Evolutionary conservation across 2,113 vertebrate genomes (phyloP).

Genomic region (Acrocephalus arundinaceus): DNA sequence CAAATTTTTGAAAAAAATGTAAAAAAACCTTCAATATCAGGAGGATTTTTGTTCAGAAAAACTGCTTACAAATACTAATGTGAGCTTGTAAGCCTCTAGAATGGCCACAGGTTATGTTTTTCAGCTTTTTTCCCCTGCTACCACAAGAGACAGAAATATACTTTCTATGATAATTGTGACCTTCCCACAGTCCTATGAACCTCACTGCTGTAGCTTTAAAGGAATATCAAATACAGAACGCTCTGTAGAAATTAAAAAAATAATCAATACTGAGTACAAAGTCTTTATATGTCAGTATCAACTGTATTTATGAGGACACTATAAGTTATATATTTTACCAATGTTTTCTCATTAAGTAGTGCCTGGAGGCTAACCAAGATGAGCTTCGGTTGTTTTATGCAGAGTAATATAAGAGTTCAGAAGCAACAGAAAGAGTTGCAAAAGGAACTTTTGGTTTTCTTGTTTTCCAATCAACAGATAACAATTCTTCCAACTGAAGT

Average conservation of each 20-base stretch:
- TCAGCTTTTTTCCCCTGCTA: background rate
- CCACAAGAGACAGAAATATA: background rate
- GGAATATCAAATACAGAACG: background rate
- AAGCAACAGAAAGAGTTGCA: background rate
- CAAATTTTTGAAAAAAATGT: background rate
- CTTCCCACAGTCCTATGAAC: background rate
- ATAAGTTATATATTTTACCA: background rate
- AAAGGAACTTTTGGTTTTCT: background rate
- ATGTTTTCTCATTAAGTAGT: background rate
- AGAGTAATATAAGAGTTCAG: background rate
- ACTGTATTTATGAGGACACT: background rate
- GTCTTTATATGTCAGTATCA: background rate
- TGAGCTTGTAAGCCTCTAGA: background rate
- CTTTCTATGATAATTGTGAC: background rate
- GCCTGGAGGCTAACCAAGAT: background rate
- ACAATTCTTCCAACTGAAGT: background rate
- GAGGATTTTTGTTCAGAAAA: background rate
- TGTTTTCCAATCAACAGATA: background rate
- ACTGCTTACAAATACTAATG: constrained; percentile 14
- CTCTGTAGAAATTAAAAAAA: background rate
- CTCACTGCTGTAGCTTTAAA: background rate
- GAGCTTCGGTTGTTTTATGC: background rate
- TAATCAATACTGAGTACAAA: background rate
- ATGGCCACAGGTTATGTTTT: background rate
- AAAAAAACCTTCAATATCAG: background rate